Evolutionary conservation across 1,140 invertebrate species (phyloP).

Genomic region (Laodelphax striatellus): DNA sequence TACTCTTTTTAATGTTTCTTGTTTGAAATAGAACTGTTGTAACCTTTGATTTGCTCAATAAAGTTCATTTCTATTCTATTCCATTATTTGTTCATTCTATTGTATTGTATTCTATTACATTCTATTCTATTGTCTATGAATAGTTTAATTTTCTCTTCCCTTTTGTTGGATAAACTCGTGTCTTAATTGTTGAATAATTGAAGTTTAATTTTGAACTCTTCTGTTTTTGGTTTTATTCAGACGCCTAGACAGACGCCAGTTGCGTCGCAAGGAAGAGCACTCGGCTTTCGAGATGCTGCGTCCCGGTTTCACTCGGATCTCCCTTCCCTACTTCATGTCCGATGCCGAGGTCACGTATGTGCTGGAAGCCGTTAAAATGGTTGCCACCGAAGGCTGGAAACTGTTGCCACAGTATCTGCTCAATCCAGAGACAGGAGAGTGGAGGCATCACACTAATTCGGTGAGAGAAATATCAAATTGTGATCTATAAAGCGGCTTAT

Average conservation of each 20-base stretch:
- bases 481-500: no score
- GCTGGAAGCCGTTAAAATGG: slow-evolving; percentile 73
- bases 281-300: slow-evolving; percentile 60
- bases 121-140: no score
- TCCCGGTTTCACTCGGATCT: slow-evolving; percentile 77
- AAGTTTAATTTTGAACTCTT: not conserved
- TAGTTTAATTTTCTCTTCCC: no score
- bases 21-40: no score
- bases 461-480: no score
- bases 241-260: slow-evolving; percentile 44
- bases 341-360: slow-evolving; percentile 71
- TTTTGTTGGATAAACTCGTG: no score
- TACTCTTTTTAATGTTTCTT: no score
- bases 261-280: slow-evolving; percentile 44
- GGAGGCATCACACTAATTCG: slow-evolving; percentile 71
- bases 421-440: slow-evolving; percentile 80
- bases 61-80: no score
- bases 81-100: no score
- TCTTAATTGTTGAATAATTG: no score
- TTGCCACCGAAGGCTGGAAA: slow-evolving; percentile 81
- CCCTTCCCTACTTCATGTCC: slow-evolving; percentile 74
- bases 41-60: no score
- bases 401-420: slow-evolving; percentile 76
- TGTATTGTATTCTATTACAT: no score
- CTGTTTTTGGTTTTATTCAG: slow-evolving; percentile 27